Conservation (phyloP, 2,888 invertebrate genomes). For the Colostygia pectinataria region DNA sequence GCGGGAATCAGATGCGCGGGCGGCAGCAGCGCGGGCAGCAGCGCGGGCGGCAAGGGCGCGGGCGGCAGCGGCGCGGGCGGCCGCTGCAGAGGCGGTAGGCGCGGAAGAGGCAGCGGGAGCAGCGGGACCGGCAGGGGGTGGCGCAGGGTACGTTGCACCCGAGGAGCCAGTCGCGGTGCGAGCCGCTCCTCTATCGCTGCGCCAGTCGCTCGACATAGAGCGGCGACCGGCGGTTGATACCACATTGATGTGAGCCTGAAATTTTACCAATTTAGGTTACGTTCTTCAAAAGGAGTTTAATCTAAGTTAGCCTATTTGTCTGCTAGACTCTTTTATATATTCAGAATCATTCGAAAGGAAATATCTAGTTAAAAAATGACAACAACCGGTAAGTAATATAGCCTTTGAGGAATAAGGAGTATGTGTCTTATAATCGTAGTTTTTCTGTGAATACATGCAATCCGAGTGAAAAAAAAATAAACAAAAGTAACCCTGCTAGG, state of each 20-base stretch:
- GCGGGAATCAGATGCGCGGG: neutral
- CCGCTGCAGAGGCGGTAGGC: conserved; percentile 5
- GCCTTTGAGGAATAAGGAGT: too few relatives aligned
- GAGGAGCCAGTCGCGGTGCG: neutral
- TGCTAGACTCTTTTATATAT: too few relatives aligned
- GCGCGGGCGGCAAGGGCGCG: conserved; percentile 34
- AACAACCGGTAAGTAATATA: too few relatives aligned
- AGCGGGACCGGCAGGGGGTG: neutral
- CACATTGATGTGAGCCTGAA: conserved; percentile 62
- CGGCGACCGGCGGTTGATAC: conserved; percentile 48
- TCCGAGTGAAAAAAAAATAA: too few relatives aligned
- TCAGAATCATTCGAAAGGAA: too few relatives aligned
- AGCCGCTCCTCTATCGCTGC: neutral
- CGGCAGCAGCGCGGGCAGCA: conserved; percentile 24
- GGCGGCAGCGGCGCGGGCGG: conserved; percentile 42
- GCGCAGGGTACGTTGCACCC: neutral
- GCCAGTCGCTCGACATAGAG: conserved; percentile 23
- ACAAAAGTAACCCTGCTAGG: too few relatives aligned
- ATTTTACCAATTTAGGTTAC: neutral
- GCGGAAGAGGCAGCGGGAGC: neutral
- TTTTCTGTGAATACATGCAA: too few relatives aligned
- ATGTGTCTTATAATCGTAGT: too few relatives aligned
- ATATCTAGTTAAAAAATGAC: too few relatives aligned
- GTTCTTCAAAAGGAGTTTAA: too few relatives aligned
- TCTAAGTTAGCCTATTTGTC: too few relatives aligned